Base-by-base conservation (phyloP, 2,888 invertebrate species). In the Rhogogaster chlorosoma region DNA sequence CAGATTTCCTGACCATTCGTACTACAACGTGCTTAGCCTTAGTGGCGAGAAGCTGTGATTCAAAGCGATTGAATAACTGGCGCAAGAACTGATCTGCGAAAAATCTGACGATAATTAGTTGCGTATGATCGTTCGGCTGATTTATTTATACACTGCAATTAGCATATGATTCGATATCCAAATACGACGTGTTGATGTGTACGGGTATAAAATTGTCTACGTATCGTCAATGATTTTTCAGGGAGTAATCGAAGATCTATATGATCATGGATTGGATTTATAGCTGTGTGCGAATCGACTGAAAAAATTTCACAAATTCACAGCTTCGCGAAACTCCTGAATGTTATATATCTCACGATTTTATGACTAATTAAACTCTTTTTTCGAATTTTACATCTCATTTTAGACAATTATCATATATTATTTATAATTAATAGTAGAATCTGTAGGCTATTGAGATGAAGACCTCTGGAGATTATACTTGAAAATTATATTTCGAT, bases 1-100 rank as follows among this genome's bases (percentile, higher is more conserved):
- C 91, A 95, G 97, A 87, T 98, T 98, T 93, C 98, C 98, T 0
- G 98, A 98, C 92, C 98, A 98, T 92, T 97, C 98, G 12, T 98
- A 98, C 93, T 97, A 98, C 92, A 98, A 98, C 91, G 96, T 98
- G 91, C 96, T 97, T 90, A 97, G 96, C 93, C 95, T 98, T 87
- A 98, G 98, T 89, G 98, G 97, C 18, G 98, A 98, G 92, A 98
- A 98, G 93, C 93, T 96, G 89, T 96, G 93, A 94, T 78, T 84
- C 61, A 36, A 53, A 78, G 36, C 7, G 36, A 10, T 42, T 71
- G 4, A 75, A 7, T 18, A n/a, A 42, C 18, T 49, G 42, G 10
- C 9, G 15, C 57, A 32, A 78, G 67, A 78, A 84, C 61, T 84
- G 57, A 75, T 36, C 6, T 53, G 22, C 45, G 22, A 38, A 0